Evolutionary conservation across 2,113 vertebrate species (phyloP), one percentile per base, ranked within the genome.

Genomic region (Melanerpes aurifrons): DNA sequence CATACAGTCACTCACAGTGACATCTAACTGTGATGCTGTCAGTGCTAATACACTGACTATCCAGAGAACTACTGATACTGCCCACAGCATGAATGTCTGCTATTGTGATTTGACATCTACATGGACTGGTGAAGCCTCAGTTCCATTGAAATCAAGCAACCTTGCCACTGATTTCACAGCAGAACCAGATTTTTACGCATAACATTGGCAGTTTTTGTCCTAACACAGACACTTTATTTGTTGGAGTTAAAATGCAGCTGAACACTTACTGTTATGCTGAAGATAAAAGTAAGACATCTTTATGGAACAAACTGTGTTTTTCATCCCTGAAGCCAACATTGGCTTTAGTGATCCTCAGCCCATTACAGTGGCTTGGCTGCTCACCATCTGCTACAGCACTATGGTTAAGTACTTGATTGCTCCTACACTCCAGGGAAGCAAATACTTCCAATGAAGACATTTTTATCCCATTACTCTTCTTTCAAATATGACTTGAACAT

Each of bases 391-490:
- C 87, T 89, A 18, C 28, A 82, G 79, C 57, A 16, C 59, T 85
- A 53, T 54, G 85, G 78, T 53, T 87, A 82, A 93, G 61, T 67
- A 82, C 63, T 91, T 3, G 0, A 89, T 53, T 74, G 66, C 40
- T 90, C 58, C 81, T 80, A 25, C 84, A 87, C 74, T 92, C 87
- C 57, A 82, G 94, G 84, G 89, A 93, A 82, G 75, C 22, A 94
- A 92, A 87, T 43, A 57, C 57, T 79, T 89, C 64, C 75, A 95
- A 56, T 0, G 3, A 70, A 87, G 87, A 87, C 82, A 87, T 87
- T 96, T 92, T 92, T 80, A 89, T 89, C 82, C 66, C 72, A 61
- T 94, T 94, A 91, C 56, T 89, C 64, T 85, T 82, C 70, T 57
- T 95, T 89, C 89, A 96, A 85, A 82, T 80, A 70, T 13, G 32